Evolutionary conservation across 2,888 invertebrate genomes (phyloP), one percentile per base, ranked within the genome.

Genomic region (Pyrrhosoma nymphula): DNA sequence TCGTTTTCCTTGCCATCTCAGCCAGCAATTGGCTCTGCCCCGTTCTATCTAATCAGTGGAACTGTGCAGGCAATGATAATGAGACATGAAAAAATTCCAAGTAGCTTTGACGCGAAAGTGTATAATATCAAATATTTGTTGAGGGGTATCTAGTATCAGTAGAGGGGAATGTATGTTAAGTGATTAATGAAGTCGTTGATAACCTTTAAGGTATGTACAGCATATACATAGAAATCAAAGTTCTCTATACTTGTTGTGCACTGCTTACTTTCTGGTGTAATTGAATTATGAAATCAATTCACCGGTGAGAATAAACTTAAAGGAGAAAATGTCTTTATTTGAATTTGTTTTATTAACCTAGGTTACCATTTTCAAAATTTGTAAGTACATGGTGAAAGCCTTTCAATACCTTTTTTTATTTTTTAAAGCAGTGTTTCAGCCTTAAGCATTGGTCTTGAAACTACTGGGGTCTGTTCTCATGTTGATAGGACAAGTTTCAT

Each of bases 161-260:
- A 82, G 35, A 82, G 82, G 82, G 82, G 35, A 82, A 82, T 82
- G 35, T 82, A 82, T 82, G 30, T 12, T 69, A 23, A 69, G 2
- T 26, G 69, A 69, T 69, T 8, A 26, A 20, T 69, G 69, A 69
- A 26, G 69, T 60, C 69, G n/a, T 82, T 35, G 82, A 82, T 35
- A 82, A 10, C 82, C 82, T 82, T 18, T 82, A 82, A 30, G 82
- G 82, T 82, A 82, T 82, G 82, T 82, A 82, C 82, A 82, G 82
- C 82, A 12, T 35, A 30, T 82, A 35, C 82, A 35, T 82, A 82
- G 6, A 82, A 82, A 82, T 82, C 8, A 26, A 4, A 82, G 14
- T 30, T 82, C 30, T 82, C 30, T 35, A 35, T 82, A 82, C 35
- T 82, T 82, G 30, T 82, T 82, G 35, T 82, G 30, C 82, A 82